Percentiles rank a stretch among this genome's conserved stretches.
Conservation (phyloP, 2,888 invertebrate genomes). For the Allolobophora icterica region DNA sequence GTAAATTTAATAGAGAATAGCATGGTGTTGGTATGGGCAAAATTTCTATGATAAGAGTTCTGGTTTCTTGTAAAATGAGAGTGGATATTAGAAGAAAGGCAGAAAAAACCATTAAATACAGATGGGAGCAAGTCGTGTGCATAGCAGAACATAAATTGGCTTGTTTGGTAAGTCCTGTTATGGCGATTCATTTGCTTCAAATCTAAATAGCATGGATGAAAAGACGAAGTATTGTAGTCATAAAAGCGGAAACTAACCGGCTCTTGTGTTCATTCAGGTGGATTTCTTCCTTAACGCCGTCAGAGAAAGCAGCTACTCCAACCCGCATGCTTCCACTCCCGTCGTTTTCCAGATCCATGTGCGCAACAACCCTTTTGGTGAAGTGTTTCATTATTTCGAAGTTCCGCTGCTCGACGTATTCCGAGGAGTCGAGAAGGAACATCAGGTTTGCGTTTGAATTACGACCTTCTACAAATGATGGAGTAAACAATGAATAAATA, state of each 20-base stretch:
- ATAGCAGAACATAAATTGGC: too few relatives aligned
- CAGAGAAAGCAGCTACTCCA: neutral
- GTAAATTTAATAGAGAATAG: too few relatives aligned
- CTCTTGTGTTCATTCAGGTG: neutral
- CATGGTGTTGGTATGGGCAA: too few relatives aligned
- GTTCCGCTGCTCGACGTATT: neutral
- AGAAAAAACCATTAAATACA: too few relatives aligned
- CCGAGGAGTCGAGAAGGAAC: conserved; percentile 32
- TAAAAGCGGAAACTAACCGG: neutral
- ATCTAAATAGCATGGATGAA: neutral
- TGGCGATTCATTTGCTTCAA: too few relatives aligned
- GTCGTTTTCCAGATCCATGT: neutral
- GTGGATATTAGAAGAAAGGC: too few relatives aligned
- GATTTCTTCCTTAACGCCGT: neutral
- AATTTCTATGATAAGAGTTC: too few relatives aligned
- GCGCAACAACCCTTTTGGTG: neutral
- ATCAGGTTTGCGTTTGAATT: neutral
- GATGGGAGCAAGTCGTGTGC: too few relatives aligned
- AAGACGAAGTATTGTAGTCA: too few relatives aligned
- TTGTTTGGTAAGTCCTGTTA: too few relatives aligned
- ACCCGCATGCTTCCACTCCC: neutral
- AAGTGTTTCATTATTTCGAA: neutral
- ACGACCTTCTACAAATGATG: neutral
- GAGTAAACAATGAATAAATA: neutral
- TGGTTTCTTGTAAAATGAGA: too few relatives aligned